Base-by-base conservation (phyloP, 2,888 invertebrate species). In the Rhagonycha lutea region DNA sequence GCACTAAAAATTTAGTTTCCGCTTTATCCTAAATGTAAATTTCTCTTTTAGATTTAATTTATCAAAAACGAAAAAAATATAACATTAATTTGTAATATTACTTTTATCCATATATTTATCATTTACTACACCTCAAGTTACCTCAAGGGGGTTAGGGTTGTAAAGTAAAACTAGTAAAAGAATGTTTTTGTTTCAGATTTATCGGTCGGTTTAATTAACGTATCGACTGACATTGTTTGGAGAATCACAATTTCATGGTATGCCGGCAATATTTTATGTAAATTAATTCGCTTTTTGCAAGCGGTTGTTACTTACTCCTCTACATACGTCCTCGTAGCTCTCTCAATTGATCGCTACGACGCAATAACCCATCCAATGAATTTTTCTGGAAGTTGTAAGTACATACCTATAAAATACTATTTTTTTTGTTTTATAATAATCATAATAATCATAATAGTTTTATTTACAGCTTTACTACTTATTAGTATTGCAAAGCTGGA, bases 281-380 rank as follows among this genome's bases (percentile, higher is more conserved):
- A 97, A 88, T 86, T 95, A 78, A 94, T 97, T 79, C 93, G 94
- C 83, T 97, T 96, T 87, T 89, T 94, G 68, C 95, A 95, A 90
- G 95, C 93, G 1, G 92, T 96, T 80, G 96, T 97, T 70, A 96
- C 96, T 81, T 97, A 96, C 86, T 96, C 96, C 1, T 97, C 97
- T 3, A 97, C 97, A 0, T 97, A 97, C 86, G 96, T 97, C 29
- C 90, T 97, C 74, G 97, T 97, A 24, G 97, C 97, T 3, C 90
- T 97, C 77, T 96, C 96, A 83, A 96, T 97, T 83, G 97, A 97
- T 89, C 91, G 97, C 83, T 97, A 96, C 86, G 97, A 97, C 84
- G 97, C 97, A 80, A 97, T 97, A 85, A 96, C 96, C 12, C 95
- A 96, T 88, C 97, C 97, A 0, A 96, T 97, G 96, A 97, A 97